Conservation (phyloP, 2,113 vertebrate species). For the Gobiocypris rarus region DNA sequence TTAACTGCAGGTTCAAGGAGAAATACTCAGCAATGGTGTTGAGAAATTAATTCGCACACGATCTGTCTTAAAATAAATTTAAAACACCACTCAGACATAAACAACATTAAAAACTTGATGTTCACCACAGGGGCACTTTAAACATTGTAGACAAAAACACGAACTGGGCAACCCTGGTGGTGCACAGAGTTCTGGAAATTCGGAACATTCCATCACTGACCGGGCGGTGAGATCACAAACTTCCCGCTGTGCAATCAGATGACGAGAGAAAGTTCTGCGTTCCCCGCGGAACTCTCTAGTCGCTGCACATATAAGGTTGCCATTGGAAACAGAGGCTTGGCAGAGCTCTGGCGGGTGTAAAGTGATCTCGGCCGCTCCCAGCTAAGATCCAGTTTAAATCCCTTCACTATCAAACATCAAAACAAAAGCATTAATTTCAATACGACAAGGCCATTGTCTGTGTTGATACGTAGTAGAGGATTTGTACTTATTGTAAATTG, state of each 20-base stretch:
- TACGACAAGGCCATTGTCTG: too few relatives aligned
- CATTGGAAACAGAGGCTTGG: conserved; percentile 56
- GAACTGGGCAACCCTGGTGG: background rate
- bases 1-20: too few relatives aligned
- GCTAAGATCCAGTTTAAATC: conserved; percentile 33
- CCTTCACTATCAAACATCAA: background rate
- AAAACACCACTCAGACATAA: too few relatives aligned
- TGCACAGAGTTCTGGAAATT: background rate
- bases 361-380: conserved; percentile 15
- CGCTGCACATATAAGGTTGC: conserved; percentile 52
- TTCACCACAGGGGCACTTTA: too few relatives aligned
- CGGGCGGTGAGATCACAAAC: background rate
- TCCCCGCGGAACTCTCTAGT: background rate
- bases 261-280: conserved; percentile 38
- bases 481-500: background rate
- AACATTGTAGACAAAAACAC: too few relatives aligned
- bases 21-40: too few relatives aligned
- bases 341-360: conserved; percentile 10
- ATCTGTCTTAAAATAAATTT: too few relatives aligned
- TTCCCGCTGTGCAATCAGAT: conserved; percentile 50
- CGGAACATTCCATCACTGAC: background rate
- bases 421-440: conserved; percentile 10
- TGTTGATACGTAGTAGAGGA: conserved; percentile 55
- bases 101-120: too few relatives aligned
- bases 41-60: too few relatives aligned